Evolutionary conservation across 2,113 vertebrate species (phyloP).

Genomic region (Podiceps cristatus): DNA sequence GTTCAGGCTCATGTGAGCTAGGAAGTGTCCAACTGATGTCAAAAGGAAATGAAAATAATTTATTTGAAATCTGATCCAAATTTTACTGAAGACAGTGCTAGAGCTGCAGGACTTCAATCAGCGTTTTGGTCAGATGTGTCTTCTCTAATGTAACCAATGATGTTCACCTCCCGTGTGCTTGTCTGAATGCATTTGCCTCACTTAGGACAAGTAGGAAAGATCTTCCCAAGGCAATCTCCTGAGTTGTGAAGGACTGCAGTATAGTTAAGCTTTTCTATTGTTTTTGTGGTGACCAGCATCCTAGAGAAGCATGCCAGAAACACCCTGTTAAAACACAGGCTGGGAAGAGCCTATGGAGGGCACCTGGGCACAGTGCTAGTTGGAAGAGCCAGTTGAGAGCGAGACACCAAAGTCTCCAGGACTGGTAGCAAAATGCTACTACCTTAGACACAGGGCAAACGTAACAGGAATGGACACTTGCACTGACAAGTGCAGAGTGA

Average conservation of each 20-base stretch:
- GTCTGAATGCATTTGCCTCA: neutral
- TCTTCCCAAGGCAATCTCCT: neutral
- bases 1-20: slow-evolving; percentile 11
- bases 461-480: neutral
- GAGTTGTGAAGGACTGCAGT: neutral
- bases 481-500: neutral
- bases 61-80: neutral
- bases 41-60: slow-evolving; percentile 11
- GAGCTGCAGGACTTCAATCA: neutral
- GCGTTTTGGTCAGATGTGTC: neutral
- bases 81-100: neutral
- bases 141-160: neutral
- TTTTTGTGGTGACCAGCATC: neutral
- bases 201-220: neutral
- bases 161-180: accelerated
- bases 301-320: neutral
- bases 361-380: neutral
- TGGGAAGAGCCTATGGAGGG: neutral
- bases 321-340: neutral
- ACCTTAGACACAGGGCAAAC: neutral
- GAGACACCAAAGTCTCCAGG: neutral
- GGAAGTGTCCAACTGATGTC: slow-evolving; percentile 13
- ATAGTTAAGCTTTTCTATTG: neutral
- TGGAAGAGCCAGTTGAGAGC: neutral
- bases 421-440: neutral